Percentiles rank a stretch among this genome's conserved stretches.
Evolutionary conservation across 2,797 vertebrate species (phyloP).

Genomic region (Sandelia bainsii): DNA sequence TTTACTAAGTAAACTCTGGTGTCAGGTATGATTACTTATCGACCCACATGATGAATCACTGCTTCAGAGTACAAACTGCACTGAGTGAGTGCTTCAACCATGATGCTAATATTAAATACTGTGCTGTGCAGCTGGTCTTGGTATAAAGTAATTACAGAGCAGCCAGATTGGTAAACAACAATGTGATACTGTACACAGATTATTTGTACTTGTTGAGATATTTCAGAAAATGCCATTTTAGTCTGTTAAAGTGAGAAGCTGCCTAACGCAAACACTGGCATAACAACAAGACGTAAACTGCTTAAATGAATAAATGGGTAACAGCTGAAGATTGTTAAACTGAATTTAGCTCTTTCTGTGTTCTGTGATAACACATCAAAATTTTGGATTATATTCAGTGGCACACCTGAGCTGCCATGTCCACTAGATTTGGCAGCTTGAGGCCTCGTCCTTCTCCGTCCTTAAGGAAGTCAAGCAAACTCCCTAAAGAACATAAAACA

Average conservation of each 20-base stretch:
- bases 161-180: not conserved
- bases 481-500: slow-evolving; percentile 81
- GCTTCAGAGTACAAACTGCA: not conserved
- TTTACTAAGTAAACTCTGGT: slow-evolving; percentile 2
- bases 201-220: not conserved
- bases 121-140: not conserved
- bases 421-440: slow-evolving; percentile 97
- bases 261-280: slow-evolving; percentile 6
- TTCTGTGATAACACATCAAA: not conserved
- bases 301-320: slow-evolving; percentile 15
- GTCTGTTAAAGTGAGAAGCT: not conserved
- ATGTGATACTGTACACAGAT: not conserved
- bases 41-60: slow-evolving; percentile 1
- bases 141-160: not conserved
- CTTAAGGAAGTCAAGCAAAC: slow-evolving; percentile 98
- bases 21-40: slow-evolving; percentile 4
- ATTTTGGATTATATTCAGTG: not conserved
- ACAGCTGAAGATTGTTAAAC: slow-evolving; percentile 30
- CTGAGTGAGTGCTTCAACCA: not conserved
- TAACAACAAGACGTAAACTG: slow-evolving; percentile 4
- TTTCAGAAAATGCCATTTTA: not conserved
- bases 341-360: slow-evolving; percentile 1
- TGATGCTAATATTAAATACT: not conserved
- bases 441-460: slow-evolving; percentile 96
- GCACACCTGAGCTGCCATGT: slow-evolving; percentile 98